Percentiles rank a stretch among this genome's conserved stretches.
Conservation (phyloP, 2,113 vertebrate genomes). For the Seriola aureovittata region DNA sequence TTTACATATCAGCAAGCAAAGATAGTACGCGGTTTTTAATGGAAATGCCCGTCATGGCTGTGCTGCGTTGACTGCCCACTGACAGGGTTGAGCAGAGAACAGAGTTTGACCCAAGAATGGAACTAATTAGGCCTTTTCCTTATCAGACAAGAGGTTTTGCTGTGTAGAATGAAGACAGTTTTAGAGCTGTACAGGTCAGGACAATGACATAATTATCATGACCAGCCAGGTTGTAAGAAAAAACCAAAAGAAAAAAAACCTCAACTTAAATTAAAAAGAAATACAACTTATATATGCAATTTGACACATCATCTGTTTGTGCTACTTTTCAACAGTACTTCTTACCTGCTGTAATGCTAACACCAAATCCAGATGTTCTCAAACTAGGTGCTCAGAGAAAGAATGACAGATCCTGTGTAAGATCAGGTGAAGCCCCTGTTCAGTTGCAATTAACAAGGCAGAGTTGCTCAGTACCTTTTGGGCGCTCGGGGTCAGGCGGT, state of each 20-base stretch:
- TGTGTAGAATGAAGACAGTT: neutral
- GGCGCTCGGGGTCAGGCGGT: slow-evolving; percentile 5
- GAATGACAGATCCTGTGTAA: neutral
- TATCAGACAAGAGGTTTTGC: neutral
- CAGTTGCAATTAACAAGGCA: neutral
- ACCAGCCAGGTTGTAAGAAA: neutral
- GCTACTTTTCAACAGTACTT: neutral
- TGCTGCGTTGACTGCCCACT: neutral
- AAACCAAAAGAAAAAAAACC: neutral
- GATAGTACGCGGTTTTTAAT: neutral
- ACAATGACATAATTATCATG: neutral
- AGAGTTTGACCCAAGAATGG: slow-evolving; percentile 6
- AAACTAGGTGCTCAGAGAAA: neutral
- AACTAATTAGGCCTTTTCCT: slow-evolving; percentile 1
- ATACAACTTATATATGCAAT: neutral
- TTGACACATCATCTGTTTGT: neutral
- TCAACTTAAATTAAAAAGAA: neutral
- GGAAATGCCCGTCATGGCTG: slow-evolving; percentile 7
- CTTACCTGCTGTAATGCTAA: neutral
- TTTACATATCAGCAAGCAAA: neutral
- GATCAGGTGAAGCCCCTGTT: neutral
- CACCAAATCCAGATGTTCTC: neutral
- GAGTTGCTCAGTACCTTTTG: slow-evolving; percentile 10
- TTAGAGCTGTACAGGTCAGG: slow-evolving; percentile 7
- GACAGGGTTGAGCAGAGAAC: neutral